phyloP scores from a whole-genome alignment of 2,113 vertebrate species.

The Heptranchias perlo region DNA sequence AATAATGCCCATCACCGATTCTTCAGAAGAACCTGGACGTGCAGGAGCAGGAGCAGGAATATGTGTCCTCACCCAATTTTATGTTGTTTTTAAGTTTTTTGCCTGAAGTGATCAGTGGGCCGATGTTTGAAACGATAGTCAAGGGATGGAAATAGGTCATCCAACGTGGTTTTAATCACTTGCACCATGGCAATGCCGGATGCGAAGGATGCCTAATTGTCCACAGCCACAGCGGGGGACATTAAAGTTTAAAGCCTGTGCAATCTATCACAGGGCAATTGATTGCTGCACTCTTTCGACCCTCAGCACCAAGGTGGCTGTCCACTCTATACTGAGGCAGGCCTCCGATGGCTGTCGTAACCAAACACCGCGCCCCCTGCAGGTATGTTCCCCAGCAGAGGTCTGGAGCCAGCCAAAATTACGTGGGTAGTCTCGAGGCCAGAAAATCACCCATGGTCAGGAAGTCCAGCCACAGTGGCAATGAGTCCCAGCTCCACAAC shows the following conservation, averaged over 20 bases:
- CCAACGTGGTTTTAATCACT: background rate
- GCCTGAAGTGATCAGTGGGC: no score
- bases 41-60: no score
- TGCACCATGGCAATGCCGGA: background rate
- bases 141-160: background rate
- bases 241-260: no score
- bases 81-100: no score
- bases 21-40: no score
- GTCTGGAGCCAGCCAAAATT: background rate
- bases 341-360: background rate
- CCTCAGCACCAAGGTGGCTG: background rate
- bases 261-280: no score
- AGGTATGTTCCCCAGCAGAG: background rate
- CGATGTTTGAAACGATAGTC: background rate
- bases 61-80: no score
- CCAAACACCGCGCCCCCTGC: no score
- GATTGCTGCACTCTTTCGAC: background rate
- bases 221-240: no score
- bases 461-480: background rate
- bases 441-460: background rate
- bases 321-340: background rate
- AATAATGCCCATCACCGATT: no score
- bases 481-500: background rate
- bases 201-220: background rate
- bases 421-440: background rate